Evolutionary conservation across 2,113 vertebrate genomes (phyloP).

Genomic region (Anolis sagrei): DNA sequence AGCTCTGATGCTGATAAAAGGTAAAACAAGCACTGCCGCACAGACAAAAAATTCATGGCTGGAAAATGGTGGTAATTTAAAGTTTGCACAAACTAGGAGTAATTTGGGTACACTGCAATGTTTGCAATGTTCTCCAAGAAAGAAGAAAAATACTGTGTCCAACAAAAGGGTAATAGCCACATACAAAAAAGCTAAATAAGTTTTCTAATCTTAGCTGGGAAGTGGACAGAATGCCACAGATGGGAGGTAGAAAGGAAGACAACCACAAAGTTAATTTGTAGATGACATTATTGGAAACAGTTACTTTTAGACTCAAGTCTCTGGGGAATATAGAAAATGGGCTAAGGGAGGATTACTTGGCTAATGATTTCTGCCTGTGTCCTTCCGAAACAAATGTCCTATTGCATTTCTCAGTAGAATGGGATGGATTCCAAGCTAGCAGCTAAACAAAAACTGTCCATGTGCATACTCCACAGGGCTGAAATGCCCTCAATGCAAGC

Average conservation of each 20-base stretch:
- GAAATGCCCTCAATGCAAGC: background rate
- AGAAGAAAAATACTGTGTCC: background rate
- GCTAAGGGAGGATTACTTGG: background rate
- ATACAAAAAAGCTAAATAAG: background rate
- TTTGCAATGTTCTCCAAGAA: background rate
- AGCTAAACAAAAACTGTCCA: conserved; percentile 21
- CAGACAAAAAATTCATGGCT: background rate
- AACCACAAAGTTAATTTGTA: background rate
- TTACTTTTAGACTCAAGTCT: background rate
- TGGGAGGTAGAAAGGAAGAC: conserved; percentile 11
- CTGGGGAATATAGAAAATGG: background rate
- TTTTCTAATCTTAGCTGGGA: background rate
- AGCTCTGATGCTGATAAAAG: background rate
- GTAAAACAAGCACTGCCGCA: background rate
- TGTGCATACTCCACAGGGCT: conserved; percentile 20
- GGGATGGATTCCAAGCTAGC: background rate
- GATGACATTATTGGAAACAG: background rate
- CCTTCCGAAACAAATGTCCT: conserved; percentile 2
- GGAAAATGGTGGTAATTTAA: background rate
- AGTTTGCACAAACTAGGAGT: background rate
- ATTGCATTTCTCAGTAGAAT: background rate
- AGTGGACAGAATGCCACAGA: conserved; percentile 2
- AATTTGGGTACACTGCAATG: background rate
- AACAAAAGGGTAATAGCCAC: background rate
- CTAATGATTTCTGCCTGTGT: background rate